Base-by-base conservation (phyloP, 2,888 invertebrate species). In the Notocelia uddmanniana region DNA sequence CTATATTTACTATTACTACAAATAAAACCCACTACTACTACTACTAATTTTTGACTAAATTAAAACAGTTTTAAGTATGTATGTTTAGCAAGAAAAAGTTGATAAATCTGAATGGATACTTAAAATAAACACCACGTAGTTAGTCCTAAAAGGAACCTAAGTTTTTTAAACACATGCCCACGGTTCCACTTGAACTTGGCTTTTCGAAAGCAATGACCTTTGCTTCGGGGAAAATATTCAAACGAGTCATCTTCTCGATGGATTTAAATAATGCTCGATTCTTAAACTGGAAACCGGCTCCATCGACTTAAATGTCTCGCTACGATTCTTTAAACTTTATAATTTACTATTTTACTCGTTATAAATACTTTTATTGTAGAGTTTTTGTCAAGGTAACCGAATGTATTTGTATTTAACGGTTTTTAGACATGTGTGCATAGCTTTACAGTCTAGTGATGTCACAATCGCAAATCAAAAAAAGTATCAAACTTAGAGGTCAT, bases 171-270 rank as follows among this genome's bases (percentile, higher is more conserved):
- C 55, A 59, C 41, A 52, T 59, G 41, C 66, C 66, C n/a, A 52
- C 11, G 23, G 60, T 69, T 67, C 69, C 69, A 73, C 50, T 75
- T 73, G 71, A 74, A 74, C 75, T 76, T 76, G 75, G 75, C 52
- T 31, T 75, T 75, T 75, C 59, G 75, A 76, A 76, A 74, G 63
- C 77, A 75, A 63, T 75, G 77, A 76, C 76, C 77, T 75, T 73
- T 62, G 62, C 60, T 59, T 74, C 60, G 60, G 60, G 60, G 59
- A 69, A 72, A 62, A 70, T 74, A 71, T 71, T 71, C 34, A 67
- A 67, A 66, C 52, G 66, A 34, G 31, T 66, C 64, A 64, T 70
- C 57, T 55, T 55, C 54, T 41, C 50, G 50, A 63, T 63, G 60
- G 37, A 69, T 70, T 66, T 60, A 71, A 66, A 71, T 66, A 71